phyloP scores from a whole-genome alignment of 2,888 invertebrate genomes.

The Synanthedon vespiformis region DNA sequence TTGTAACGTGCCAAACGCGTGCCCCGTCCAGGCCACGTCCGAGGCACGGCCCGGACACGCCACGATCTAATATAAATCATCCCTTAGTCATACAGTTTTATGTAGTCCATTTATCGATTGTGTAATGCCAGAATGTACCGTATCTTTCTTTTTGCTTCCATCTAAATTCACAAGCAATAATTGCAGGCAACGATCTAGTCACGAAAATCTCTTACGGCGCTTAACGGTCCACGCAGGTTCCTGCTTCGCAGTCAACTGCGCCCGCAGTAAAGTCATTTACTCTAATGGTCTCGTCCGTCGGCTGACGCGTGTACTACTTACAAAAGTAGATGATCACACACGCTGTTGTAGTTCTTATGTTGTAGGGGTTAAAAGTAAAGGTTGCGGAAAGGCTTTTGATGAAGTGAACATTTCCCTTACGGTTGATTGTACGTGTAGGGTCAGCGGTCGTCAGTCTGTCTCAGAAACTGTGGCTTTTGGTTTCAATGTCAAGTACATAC shows the following conservation, averaged over 20 bases:
- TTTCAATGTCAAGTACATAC: too few relatives aligned
- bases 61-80: too few relatives aligned
- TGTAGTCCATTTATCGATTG: too few relatives aligned
- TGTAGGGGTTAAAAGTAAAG: neutral
- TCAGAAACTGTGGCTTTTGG: neutral
- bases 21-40: too few relatives aligned
- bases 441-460: neutral
- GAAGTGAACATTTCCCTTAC: neutral
- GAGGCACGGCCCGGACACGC: too few relatives aligned
- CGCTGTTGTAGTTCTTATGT: neutral
- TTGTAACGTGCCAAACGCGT: too few relatives aligned
- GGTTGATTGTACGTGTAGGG: neutral
- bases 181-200: conserved; percentile 31
- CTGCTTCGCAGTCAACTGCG: neutral
- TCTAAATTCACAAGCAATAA: conserved; percentile 21
- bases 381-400: neutral
- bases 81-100: too few relatives aligned
- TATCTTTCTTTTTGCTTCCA: too few relatives aligned
- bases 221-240: conserved; percentile 24
- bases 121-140: too few relatives aligned
- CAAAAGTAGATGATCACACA: neutral
- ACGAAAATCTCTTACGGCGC: conserved; percentile 37
- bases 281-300: conserved; percentile 37
- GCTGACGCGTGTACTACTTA: conserved; percentile 13
- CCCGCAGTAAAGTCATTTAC: conserved; percentile 38